Base-by-base conservation (phyloP, 2,888 invertebrate genomes). In the Aproaerema taeniolella region DNA sequence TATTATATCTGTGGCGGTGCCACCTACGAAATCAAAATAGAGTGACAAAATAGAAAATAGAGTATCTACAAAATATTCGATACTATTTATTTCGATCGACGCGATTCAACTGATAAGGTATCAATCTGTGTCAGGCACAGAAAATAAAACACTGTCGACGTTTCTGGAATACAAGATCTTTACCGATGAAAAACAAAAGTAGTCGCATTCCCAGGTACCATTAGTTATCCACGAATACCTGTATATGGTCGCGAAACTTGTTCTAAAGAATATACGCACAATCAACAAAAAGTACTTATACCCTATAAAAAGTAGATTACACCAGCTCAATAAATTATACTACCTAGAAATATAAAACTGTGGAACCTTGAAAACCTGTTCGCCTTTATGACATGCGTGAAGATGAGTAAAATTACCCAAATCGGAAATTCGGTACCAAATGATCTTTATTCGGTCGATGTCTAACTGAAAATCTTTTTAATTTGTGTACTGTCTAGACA, bases 351-450 rank as follows among this genome's bases (percentile, higher is more conserved):
- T 7, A 40, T 25, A 36, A 45, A 41, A 37, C 28, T 13, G 42
- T 31, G 3, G 36, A 41, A 41, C 46, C 48, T 50, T 46, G 43
- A 46, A 41, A 48, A 48, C 50, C 29, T 9, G 50, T 48, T 46
- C 45, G 9, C 24, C 5, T 15, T 15, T 33, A 25, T 26, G 26
- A 26, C 26, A 26, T 26, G 2, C 6, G 26, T 9, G n/a, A 26
- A 9, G n/a, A 20, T 20, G 4, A 6, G 20, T 20, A 20, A 7
- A 7, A 20, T 26, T 26, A 26, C n/a, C 26, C 8, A 2, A 26
- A 26, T 5, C n/a, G n/a, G n/a, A n/a, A n/a, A n/a, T n/a, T n/a
- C n/a, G n/a, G n/a, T n/a, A n/a, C n/a, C n/a, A n/a, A n/a, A n/a
- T n/a, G n/a, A n/a, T n/a, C n/a, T n/a, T n/a, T n/a, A n/a, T n/a